Evolutionary conservation across 1,140 invertebrate genomes (phyloP).

Genomic region (Chrysopa pallens): DNA sequence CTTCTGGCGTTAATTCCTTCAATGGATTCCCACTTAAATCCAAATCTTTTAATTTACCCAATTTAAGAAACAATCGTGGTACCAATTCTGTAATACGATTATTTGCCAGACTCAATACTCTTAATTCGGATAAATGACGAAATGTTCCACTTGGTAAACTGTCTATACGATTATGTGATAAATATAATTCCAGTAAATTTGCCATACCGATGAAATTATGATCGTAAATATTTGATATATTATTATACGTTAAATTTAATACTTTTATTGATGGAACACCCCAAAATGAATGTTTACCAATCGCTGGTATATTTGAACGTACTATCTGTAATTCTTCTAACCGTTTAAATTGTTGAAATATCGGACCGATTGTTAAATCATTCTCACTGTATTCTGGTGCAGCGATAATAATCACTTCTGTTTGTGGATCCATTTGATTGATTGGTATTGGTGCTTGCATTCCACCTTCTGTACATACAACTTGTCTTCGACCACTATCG

Average conservation of each 20-base stretch:
- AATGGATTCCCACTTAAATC: conserved; percentile 59
- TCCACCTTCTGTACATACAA: conserved; percentile 34
- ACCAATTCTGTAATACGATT: conserved; percentile 51
- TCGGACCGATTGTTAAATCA: conserved; percentile 50
- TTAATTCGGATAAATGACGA: conserved; percentile 42
- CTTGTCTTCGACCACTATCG: conserved; percentile 12
- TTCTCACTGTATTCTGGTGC: conserved; percentile 44
- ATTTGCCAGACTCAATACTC: conserved; percentile 43
- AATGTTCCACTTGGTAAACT: conserved; percentile 59
- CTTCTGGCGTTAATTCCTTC: conserved; percentile 48
- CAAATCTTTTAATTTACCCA: conserved; percentile 44
- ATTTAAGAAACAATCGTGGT: conserved; percentile 43
- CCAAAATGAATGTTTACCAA: conserved; percentile 62
- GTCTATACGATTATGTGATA: conserved; percentile 64
- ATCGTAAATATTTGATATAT: conserved; percentile 57
- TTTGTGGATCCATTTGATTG: conserved; percentile 34
- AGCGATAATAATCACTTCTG: conserved; percentile 47
- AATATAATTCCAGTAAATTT: conserved; percentile 61
- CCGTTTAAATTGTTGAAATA: conserved; percentile 44
- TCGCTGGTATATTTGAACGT: conserved; percentile 54
- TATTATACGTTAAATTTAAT: conserved; percentile 58
- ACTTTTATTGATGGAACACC: conserved; percentile 44
- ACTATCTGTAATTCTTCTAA: conserved; percentile 58
- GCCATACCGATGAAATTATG: conserved; percentile 63
- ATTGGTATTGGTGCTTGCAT: conserved; percentile 37